Conservation (phyloP, 1,140 invertebrate species). For the Anastrepha ludens region DNA sequence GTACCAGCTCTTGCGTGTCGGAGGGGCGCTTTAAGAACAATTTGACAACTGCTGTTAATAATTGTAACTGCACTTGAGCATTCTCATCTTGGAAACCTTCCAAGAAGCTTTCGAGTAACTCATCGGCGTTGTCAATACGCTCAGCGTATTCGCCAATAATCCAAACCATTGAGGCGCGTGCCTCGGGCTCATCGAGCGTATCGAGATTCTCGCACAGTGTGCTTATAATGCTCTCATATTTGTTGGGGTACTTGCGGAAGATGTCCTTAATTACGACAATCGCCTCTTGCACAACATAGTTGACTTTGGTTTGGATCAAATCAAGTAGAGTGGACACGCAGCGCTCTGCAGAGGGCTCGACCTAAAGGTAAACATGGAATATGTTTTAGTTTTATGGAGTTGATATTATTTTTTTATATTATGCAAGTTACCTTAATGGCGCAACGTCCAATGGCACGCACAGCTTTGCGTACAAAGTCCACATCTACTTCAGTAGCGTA, state of each 20-base stretch:
- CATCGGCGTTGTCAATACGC: constrained; percentile 99
- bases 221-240: constrained; percentile 99
- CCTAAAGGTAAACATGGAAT: constrained; percentile 64
- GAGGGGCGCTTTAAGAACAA: constrained; percentile 98
- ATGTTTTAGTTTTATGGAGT: background rate
- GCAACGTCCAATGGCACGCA: constrained; percentile 98
- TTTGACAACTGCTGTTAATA: constrained; percentile 98
- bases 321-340: constrained; percentile 99
- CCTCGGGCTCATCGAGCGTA: constrained; percentile 99
- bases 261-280: constrained; percentile 99
- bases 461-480: constrained; percentile 99
- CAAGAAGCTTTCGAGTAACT: constrained; percentile 97
- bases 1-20: constrained; percentile 98
- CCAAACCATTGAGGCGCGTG: constrained; percentile 99
- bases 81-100: constrained; percentile 99
- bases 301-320: constrained; percentile 99
- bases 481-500: constrained; percentile 99
- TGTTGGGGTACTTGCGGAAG: constrained; percentile 99
- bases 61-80: constrained; percentile 97
- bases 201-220: constrained; percentile 99
- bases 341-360: constrained; percentile 97
- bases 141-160: constrained; percentile 99
- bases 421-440: constrained; percentile 91
- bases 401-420: background rate
- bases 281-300: constrained; percentile 99